Conservation (phyloP, 2,113 vertebrate species). For the Calonectris borealis region DNA sequence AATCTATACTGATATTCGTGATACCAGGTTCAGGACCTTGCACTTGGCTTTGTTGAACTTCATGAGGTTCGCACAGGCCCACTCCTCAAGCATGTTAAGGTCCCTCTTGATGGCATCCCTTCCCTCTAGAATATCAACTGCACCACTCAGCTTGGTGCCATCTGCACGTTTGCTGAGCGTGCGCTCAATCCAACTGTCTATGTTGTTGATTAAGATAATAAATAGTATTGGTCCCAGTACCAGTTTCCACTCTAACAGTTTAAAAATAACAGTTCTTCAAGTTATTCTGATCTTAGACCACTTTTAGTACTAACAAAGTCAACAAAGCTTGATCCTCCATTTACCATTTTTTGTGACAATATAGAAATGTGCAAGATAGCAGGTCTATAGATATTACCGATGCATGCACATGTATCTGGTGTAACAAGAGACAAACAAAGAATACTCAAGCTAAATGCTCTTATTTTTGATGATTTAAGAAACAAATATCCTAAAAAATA, state of each 20-base stretch:
- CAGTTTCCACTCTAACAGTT: neutral
- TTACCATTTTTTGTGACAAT: neutral
- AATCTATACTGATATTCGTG: neutral
- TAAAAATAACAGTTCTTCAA: neutral
- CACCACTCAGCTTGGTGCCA: neutral
- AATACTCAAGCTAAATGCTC: neutral
- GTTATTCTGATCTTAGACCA: neutral
- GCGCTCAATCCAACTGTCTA: neutral
- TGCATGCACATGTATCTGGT: neutral
- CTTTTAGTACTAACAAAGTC: neutral
- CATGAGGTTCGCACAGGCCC: rapidly evolving
- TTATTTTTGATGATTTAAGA: neutral
- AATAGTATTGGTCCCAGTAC: neutral
- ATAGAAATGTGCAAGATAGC: neutral
- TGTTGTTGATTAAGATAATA: neutral
- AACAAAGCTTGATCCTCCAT: neutral
- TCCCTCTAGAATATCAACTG: neutral
- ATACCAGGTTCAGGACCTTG: neutral
- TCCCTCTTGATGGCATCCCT: neutral
- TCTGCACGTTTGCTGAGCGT: neutral
- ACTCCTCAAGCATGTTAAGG: neutral
- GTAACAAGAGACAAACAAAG: neutral
- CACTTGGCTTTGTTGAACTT: neutral
- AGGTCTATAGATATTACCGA: neutral
- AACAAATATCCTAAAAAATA: neutral